phyloP scores from a whole-genome alignment of 2,113 vertebrate species.

The Macheiramphus alcinus region DNA sequence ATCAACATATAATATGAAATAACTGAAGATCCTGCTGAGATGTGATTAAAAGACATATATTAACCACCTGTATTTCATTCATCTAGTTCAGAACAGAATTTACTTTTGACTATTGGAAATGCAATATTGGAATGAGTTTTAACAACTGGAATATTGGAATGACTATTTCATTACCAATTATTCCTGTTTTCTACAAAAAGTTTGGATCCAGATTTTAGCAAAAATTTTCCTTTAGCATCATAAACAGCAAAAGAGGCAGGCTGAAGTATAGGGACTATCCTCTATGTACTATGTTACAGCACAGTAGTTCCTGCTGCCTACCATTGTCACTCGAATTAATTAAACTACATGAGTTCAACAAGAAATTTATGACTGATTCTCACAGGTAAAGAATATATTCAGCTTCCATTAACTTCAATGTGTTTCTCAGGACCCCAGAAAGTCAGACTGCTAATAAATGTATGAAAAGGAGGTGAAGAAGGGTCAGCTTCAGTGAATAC shows the following conservation, averaged over 20 bases:
- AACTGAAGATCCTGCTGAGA: background rate
- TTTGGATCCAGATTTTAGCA: background rate
- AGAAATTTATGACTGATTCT: background rate
- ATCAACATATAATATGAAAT: background rate
- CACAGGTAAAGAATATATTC: background rate
- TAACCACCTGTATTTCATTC: background rate
- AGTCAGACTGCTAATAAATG: background rate
- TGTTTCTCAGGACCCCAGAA: background rate
- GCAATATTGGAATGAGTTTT: background rate
- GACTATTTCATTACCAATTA: background rate
- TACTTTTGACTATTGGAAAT: background rate
- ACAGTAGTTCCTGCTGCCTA: background rate
- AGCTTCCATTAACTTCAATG: background rate
- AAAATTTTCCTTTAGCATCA: background rate
- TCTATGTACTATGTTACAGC: background rate
- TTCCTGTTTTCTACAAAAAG: background rate
- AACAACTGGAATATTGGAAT: background rate
- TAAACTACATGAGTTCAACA: background rate
- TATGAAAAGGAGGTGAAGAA: background rate
- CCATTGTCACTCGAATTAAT: background rate
- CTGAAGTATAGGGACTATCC: background rate
- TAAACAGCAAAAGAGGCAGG: background rate
- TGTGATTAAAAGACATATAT: background rate
- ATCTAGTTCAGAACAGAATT: background rate
- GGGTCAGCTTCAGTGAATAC: background rate